phyloP scores from a whole-genome alignment of 2,797 vertebrate species.

The Acanthopagrus latus region DNA sequence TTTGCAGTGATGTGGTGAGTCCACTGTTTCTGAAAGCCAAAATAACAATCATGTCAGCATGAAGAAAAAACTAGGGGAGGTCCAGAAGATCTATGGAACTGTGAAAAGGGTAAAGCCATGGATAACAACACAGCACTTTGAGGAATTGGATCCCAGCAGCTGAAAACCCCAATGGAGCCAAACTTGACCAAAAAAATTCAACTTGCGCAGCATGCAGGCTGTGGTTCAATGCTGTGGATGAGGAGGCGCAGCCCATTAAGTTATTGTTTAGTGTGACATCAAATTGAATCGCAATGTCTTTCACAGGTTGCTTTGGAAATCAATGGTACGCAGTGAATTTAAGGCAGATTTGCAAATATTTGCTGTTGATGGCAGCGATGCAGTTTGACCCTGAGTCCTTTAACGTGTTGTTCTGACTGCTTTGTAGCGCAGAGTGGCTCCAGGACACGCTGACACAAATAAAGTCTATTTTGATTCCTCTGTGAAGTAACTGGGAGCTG shows the following conservation, averaged over 20 bases:
- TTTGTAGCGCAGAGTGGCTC: background rate
- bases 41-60: slow-evolving; percentile 42
- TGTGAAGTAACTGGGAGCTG: slow-evolving; percentile 3
- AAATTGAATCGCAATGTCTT: background rate
- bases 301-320: background rate
- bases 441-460: slow-evolving; percentile 21
- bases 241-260: background rate
- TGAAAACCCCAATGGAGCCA: slow-evolving; percentile 41
- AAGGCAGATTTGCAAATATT: background rate
- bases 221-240: slow-evolving; percentile 1
- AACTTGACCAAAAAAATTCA: slow-evolving; percentile 34
- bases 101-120: slow-evolving; percentile 18
- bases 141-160: slow-evolving; percentile 33
- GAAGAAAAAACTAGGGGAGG: slow-evolving; percentile 35
- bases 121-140: slow-evolving; percentile 34
- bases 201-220: slow-evolving; percentile 23
- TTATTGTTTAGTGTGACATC: slow-evolving; percentile 26
- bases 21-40: slow-evolving; percentile 31
- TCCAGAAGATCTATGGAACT: slow-evolving; percentile 38
- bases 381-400: slow-evolving; percentile 4
- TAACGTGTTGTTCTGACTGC: slow-evolving; percentile 20
- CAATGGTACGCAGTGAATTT: background rate
- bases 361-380: slow-evolving; percentile 14
- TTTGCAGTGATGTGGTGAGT: slow-evolving; percentile 31
- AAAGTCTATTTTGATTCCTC: slow-evolving; percentile 22